phyloP scores from a whole-genome alignment of 2,888 invertebrate genomes.

The Epistrophe grossulariae region DNA sequence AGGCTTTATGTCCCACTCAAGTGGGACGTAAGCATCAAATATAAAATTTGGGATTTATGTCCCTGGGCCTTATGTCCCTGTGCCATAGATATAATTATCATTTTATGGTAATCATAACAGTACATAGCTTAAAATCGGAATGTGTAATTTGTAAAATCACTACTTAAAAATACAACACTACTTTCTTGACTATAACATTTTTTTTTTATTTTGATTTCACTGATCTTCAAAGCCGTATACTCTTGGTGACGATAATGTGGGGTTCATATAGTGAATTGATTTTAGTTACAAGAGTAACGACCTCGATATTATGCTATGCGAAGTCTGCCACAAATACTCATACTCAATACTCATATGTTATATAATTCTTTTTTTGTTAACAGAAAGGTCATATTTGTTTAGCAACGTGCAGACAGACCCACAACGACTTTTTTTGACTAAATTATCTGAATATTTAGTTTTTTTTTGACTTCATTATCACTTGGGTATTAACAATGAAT shows the following conservation, averaged over 20 bases:
- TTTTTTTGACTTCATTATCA: slow-evolving; percentile 30
- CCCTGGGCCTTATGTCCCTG: too few species aligned
- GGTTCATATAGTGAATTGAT: slow-evolving; percentile 11
- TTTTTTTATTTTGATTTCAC: slow-evolving; percentile 35
- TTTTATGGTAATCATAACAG: too few species aligned
- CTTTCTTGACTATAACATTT: not conserved
- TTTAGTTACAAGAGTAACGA: slow-evolving; percentile 67
- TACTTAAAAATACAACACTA: not conserved
- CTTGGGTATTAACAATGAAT: slow-evolving; percentile 35
- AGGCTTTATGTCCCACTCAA: too few species aligned
- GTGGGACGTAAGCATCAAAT: too few species aligned
- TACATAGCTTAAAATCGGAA: too few species aligned
- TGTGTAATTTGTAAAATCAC: too few species aligned
- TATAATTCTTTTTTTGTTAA: slow-evolving; percentile 6
- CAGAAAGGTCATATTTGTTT: slow-evolving; percentile 52
- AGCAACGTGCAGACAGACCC: slow-evolving; percentile 29
- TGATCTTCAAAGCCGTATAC: not conserved
- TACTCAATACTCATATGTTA: slow-evolving; percentile 15
- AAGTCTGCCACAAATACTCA: slow-evolving; percentile 29
- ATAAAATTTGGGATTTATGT: too few species aligned
- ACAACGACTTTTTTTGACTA: slow-evolving; percentile 7
- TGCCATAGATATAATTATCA: too few species aligned
- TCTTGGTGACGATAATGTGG: not conserved
- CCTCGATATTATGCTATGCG: slow-evolving; percentile 50
- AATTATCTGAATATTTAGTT: slow-evolving; percentile 15